Evolutionary conservation across 2,113 vertebrate genomes (phyloP).

Genomic region (Sigmodon hispidus): DNA sequence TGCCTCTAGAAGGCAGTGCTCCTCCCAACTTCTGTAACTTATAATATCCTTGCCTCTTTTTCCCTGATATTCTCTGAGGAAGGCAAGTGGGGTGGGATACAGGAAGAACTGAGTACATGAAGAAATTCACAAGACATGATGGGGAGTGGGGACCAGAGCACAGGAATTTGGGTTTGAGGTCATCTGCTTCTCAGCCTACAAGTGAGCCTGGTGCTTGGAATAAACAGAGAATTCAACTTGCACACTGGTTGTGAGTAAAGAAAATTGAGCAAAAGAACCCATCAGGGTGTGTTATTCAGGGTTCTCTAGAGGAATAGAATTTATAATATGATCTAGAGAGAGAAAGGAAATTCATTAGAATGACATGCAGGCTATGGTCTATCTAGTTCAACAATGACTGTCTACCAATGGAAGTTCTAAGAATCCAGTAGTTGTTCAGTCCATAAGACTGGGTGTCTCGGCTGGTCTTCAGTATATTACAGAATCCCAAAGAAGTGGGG

Average conservation of each 20-base stretch:
- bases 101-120: accelerated
- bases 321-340: neutral
- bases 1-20: neutral
- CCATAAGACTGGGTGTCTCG: neutral
- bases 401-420: neutral
- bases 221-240: accelerated
- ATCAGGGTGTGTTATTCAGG: neutral
- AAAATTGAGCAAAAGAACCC: accelerated
- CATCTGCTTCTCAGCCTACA: neutral
- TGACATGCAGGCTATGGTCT: neutral
- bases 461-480: too few species aligned
- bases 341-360: too few species aligned
- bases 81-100: too few species aligned
- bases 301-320: neutral
- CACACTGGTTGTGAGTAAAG: accelerated
- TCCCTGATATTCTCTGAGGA: neutral
- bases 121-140: too few species aligned
- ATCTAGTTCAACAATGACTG: neutral
- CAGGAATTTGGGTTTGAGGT: accelerated
- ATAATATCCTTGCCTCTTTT: neutral
- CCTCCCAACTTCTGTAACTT: neutral
- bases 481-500: neutral
- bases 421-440: neutral
- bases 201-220: too few species aligned
- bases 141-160: accelerated